Evolutionary conservation across 2,888 invertebrate genomes (phyloP).

Genomic region (Drosophila barbarae): DNA sequence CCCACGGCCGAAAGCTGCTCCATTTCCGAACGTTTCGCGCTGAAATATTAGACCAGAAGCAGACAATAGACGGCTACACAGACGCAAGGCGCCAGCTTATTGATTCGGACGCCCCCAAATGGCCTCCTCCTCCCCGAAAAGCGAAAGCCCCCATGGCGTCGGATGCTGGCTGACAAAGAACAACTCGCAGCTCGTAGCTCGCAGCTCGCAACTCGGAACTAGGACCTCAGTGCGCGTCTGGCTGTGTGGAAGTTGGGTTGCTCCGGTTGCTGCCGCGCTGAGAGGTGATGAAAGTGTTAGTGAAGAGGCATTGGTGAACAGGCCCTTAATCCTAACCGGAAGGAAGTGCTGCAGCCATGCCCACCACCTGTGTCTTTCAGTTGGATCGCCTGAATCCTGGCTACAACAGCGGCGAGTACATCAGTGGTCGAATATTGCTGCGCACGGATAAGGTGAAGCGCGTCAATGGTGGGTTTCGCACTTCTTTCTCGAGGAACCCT

Average conservation of each 20-base stretch:
- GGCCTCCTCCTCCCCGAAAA: slow-evolving; percentile 27
- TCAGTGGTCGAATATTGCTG: slow-evolving; percentile 72
- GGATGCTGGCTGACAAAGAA: slow-evolving; percentile 61
- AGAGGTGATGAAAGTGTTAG: slow-evolving; percentile 13
- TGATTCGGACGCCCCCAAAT: slow-evolving; percentile 51
- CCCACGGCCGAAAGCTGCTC: slow-evolving; percentile 44
- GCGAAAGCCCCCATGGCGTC: slow-evolving; percentile 38
- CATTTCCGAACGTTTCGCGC: slow-evolving; percentile 53
- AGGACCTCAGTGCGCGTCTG: slow-evolving; percentile 67
- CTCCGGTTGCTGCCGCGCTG: slow-evolving; percentile 4
- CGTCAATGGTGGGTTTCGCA: slow-evolving; percentile 69
- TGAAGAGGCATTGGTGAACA: slow-evolving; percentile 40
- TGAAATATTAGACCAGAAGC: slow-evolving; percentile 72
- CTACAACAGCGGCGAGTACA: slow-evolving; percentile 75
- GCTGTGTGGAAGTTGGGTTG: slow-evolving; percentile 66
- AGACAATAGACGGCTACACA: slow-evolving; percentile 72
- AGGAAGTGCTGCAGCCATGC: slow-evolving; percentile 56
- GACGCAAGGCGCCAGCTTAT: slow-evolving; percentile 73
- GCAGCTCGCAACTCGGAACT: slow-evolving; percentile 8
- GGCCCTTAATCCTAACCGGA: slow-evolving; percentile 5
- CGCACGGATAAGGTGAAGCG: slow-evolving; percentile 75
- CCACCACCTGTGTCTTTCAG: slow-evolving; percentile 76
- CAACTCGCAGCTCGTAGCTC: slow-evolving; percentile 2
- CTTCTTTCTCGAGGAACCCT: background rate
- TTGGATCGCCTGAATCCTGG: slow-evolving; percentile 74